Evolutionary conservation across 2,888 invertebrate species (phyloP).

Genomic region (Eupithecia inturbata): DNA sequence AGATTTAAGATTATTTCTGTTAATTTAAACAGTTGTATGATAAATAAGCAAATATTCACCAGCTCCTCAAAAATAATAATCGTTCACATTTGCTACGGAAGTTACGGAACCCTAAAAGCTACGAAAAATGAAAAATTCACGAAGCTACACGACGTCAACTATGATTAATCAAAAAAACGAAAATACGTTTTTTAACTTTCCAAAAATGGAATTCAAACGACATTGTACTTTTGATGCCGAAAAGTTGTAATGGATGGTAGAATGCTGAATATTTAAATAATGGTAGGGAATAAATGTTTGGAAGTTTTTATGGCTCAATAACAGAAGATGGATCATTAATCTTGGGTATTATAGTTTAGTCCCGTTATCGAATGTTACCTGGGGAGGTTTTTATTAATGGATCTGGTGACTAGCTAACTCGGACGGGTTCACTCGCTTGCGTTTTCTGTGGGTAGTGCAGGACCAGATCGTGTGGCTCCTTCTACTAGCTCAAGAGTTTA

Average conservation of each 20-base stretch:
- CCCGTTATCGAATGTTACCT: slow-evolving; percentile 14
- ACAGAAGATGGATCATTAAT: slow-evolving; percentile 22
- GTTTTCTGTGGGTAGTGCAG: neutral
- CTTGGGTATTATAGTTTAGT: slow-evolving; percentile 16
- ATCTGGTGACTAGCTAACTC: neutral
- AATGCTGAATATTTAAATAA: slow-evolving; percentile 28
- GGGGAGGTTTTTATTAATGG: slow-evolving; percentile 9
- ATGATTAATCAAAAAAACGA: slow-evolving; percentile 31
- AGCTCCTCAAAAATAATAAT: neutral
- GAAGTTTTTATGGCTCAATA: slow-evolving; percentile 27
- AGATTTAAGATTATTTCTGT: too few species aligned
- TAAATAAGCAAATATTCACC: neutral
- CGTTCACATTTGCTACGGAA: neutral
- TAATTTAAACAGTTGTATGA: neutral
- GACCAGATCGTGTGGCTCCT: neutral
- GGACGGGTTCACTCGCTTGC: neutral
- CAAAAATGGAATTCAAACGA: slow-evolving; percentile 24
- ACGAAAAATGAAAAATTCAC: slow-evolving; percentile 24
- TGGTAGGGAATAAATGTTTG: slow-evolving; percentile 19
- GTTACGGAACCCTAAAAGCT: neutral
- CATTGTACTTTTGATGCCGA: slow-evolving; percentile 20
- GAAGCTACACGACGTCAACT: slow-evolving; percentile 11
- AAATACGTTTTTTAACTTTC: slow-evolving; percentile 32
- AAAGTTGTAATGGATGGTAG: slow-evolving; percentile 27
- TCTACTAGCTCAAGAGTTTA: neutral